These are phyloP conservation scores for Enteromius argenteus DNA, from an alignment of 2,797 vertebrate species.

Conservation along the genomic window DNA sequence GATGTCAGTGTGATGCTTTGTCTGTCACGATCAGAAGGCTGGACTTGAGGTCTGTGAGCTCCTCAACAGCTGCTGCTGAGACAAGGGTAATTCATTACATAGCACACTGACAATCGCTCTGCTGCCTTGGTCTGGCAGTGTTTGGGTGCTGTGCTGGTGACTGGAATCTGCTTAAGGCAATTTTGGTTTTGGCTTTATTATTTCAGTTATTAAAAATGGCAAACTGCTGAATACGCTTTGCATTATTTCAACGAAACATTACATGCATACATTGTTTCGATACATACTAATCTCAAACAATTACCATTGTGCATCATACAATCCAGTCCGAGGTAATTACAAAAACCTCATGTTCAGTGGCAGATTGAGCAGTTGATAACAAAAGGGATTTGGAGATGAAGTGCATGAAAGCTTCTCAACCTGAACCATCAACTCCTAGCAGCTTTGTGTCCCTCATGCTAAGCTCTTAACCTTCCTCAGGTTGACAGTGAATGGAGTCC, in stretches of 20 bases:
- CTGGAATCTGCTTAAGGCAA: slow-evolving; percentile 33
- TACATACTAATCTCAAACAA: not conserved
- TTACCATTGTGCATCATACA: not conserved
- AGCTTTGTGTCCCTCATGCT: slow-evolving; percentile 9
- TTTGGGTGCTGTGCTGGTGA: slow-evolving; percentile 26
- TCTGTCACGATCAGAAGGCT: slow-evolving; percentile 51
- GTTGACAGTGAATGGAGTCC: slow-evolving; percentile 22
- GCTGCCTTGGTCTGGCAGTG: slow-evolving; percentile 46
- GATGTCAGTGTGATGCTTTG: slow-evolving; percentile 73
- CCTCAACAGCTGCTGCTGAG: slow-evolving; percentile 61
- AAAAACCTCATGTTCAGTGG: not conserved
- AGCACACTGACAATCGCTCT: slow-evolving; percentile 46
- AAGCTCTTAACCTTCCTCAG: slow-evolving; percentile 13
- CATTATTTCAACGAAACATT: not conserved
- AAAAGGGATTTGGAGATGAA: not conserved
- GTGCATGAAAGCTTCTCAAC: not conserved
- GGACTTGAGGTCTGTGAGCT: slow-evolving; percentile 53
- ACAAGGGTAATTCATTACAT: slow-evolving; percentile 60
- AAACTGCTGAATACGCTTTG: slow-evolving; percentile 14
- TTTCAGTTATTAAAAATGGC: slow-evolving; percentile 16
- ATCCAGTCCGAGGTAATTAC: not conserved
- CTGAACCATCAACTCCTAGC: not conserved
- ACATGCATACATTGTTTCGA: not conserved
- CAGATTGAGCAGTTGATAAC: not conserved
- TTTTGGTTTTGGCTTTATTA: slow-evolving; percentile 6